Evolutionary conservation across 2,797 vertebrate genomes (phyloP), one percentile per base, ranked within the genome.

Genomic region (Poeciliopsis gracilis): DNA sequence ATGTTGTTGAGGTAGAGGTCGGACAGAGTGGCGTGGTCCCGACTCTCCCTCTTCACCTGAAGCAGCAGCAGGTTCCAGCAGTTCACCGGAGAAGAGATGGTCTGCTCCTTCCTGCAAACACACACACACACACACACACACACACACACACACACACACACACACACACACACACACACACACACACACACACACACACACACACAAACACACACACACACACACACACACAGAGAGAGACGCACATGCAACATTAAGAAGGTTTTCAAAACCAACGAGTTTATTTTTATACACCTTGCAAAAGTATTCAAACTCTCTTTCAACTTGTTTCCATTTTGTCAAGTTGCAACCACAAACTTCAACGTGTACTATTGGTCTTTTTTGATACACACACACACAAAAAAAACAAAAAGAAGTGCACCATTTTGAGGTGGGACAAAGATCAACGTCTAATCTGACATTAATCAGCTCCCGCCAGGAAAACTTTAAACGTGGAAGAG

Each of bases 1-100:
- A 99, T 97, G 92, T 99, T 99, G 95, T 99, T 99, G 96, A 99
- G 96, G 96, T 99, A 99, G 95, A 99, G 98, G 92, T 99, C 98
- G n/a, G 98, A 99, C 85, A 99, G 94, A 2, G 98, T 99, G 89
- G 98, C 98, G 16, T 98, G 98, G 88, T 99, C 97, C 38, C 98
- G 96, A 95, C 98, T 99, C 94, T 99, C 98, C 85, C 98, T 94
- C 93, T 99, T 99, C 93, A 99, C 97, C 88, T 99, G 98, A 36
- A 97, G 97, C 87, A 99, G 95, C 90, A 99, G 92, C 86, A 99
- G 96, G 87, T 99, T 99, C 98, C 98, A 99, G 95, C 98, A 99
- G 88, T 97, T 99, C 86, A 99, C 97, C 0, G 98, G 98, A 2
- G 98, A 99, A 25, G 98, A 92, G 81, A 99, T 96, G 13, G 97